Percentiles rank a stretch among this genome's conserved stretches.
phyloP scores from a whole-genome alignment of 2,113 vertebrate genomes.

The Spermophilus dauricus region DNA sequence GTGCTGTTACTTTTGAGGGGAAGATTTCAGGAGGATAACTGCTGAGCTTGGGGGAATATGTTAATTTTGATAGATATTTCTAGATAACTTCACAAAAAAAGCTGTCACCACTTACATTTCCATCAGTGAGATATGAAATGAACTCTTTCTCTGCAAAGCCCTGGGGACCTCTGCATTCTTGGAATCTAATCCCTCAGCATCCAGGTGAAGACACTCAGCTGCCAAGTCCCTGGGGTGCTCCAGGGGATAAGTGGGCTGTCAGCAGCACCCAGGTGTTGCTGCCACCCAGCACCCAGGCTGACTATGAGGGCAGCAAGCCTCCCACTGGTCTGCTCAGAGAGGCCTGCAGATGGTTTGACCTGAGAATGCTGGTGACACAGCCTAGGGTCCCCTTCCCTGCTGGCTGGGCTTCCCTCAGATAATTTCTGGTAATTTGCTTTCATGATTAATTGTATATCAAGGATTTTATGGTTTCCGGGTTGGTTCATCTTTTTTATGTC shows the following conservation, averaged over 20 bases:
- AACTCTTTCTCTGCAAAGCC: not conserved
- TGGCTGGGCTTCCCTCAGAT: not conserved
- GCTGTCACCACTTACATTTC: not conserved
- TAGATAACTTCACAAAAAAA: conserved; percentile 32
- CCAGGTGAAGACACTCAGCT: not conserved
- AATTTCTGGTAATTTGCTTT: conserved; percentile 56
- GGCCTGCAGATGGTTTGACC: not conserved
- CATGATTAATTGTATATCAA: not conserved
- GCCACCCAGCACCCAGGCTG: not conserved
- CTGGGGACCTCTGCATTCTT: not conserved
- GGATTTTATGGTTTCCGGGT: conserved; percentile 31
- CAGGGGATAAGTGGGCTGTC: not conserved
- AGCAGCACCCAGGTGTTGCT: not conserved
- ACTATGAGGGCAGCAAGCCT: not conserved
- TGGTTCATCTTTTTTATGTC: not conserved
- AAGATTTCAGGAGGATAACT: not conserved
- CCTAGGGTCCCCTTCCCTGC: not conserved
- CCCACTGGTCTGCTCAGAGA: not conserved
- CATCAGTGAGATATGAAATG: not conserved
- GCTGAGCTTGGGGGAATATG: not conserved
- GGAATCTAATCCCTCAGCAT: not conserved
- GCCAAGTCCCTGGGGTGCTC: not conserved
- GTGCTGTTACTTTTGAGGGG: not conserved
- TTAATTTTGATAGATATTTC: conserved; percentile 36
- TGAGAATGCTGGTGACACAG: not conserved